Percentiles rank a stretch among this genome's conserved stretches.
Conservation (phyloP, 2,888 invertebrate species). For the Empis stercorea region DNA sequence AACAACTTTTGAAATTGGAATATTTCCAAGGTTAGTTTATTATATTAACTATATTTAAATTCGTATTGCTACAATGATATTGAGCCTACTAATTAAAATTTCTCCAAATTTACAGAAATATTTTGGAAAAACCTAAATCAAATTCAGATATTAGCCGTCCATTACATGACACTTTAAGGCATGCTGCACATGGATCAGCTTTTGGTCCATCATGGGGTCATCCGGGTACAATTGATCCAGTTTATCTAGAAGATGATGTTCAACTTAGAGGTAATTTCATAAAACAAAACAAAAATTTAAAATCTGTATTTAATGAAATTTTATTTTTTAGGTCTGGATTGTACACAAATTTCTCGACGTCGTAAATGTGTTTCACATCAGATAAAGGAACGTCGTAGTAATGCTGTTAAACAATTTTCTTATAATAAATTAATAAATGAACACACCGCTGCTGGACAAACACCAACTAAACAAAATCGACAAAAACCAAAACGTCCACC, state of each 20-base stretch:
- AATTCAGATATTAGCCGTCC: conserved; percentile 69
- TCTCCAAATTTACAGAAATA: conserved; percentile 36
- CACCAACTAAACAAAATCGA: conserved; percentile 10
- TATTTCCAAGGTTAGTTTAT: conserved; percentile 59
- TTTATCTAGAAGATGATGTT: conserved; percentile 41
- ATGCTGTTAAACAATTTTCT: conserved; percentile 57
- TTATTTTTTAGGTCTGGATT: neutral
- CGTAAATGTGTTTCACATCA: conserved; percentile 32
- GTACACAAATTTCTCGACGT: conserved; percentile 22
- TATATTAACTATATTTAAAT: no score
- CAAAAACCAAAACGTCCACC: conserved; percentile 36
- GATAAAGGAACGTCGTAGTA: conserved; percentile 32
- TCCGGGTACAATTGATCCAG: conserved; percentile 64
- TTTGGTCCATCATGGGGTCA: conserved; percentile 76
- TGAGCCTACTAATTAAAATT: no score
- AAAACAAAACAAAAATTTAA: neutral
- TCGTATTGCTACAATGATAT: no score
- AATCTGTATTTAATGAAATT: neutral
- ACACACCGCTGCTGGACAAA: conserved; percentile 17
- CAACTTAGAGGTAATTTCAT: conserved; percentile 18
- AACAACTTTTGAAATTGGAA: conserved; percentile 73
- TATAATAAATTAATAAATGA: conserved; percentile 77
- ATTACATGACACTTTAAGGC: conserved; percentile 68
- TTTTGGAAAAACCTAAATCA: conserved; percentile 58
- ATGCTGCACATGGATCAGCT: conserved; percentile 56